Conservation (phyloP, 1,140 invertebrate species). For the Orchestia grillus region DNA sequence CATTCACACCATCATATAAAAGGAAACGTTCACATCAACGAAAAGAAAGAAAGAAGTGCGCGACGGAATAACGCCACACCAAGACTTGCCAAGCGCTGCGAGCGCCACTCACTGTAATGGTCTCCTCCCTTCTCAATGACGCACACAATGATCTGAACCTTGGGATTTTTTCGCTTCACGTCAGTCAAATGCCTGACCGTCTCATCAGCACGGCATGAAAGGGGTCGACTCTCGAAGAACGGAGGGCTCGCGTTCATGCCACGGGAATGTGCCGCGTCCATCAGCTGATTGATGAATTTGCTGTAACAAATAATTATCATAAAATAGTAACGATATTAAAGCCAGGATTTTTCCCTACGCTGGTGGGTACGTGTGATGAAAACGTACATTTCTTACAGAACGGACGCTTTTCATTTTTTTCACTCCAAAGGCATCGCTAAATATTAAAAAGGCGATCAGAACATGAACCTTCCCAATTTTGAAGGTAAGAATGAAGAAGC, state of each 20-base stretch:
- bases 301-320: background rate
- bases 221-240: background rate
- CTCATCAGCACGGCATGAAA: background rate
- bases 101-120: slow-evolving; percentile 43
- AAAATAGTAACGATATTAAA: background rate
- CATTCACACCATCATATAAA: no score
- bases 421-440: background rate
- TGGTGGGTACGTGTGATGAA: no score
- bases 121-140: slow-evolving; percentile 51
- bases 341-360: no score
- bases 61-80: no score
- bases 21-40: no score
- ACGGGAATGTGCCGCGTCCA: background rate
- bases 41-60: no score
- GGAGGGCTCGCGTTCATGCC: background rate
- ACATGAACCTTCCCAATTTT: background rate
- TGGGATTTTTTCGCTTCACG: background rate
- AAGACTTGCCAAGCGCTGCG: no score
- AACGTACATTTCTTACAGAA: no score
- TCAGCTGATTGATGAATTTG: background rate
- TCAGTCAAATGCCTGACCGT: slow-evolving; percentile 13
- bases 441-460: background rate
- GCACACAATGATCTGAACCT: slow-evolving; percentile 24
- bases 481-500: background rate
- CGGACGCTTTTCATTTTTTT: background rate